phyloP scores from a whole-genome alignment of 2,888 invertebrate genomes.

The Caenorhabditis virilis region DNA sequence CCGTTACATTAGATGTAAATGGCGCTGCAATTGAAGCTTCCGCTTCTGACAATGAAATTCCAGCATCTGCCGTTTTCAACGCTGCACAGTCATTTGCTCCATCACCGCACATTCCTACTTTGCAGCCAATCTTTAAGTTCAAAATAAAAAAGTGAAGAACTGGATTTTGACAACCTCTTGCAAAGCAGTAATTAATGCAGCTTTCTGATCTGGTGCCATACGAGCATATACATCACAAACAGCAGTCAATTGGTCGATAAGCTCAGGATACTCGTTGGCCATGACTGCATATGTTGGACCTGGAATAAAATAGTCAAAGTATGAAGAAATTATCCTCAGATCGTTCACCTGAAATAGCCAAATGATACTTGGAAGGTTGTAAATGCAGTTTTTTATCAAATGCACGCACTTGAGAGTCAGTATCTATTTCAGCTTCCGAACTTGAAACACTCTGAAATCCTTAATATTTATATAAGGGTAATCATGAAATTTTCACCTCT shows the following conservation, averaged over 20 bases:
- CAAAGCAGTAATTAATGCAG: conserved; percentile 78
- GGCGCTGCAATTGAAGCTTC: conserved; percentile 75
- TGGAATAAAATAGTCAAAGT: too few species aligned
- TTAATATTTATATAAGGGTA: neutral
- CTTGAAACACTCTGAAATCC: conserved; percentile 37
- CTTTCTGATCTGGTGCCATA: conserved; percentile 75
- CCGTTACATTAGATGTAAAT: conserved; percentile 75
- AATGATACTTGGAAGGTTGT: conserved; percentile 22
- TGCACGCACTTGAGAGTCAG: conserved; percentile 15
- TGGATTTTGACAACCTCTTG: conserved; percentile 71
- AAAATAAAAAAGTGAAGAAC: neutral
- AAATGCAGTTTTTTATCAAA: conserved; percentile 17
- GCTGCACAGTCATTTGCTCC: conserved; percentile 72
- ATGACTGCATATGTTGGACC: conserved; percentile 61
- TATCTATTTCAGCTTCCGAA: conserved; percentile 20
- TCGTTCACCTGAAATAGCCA: too few species aligned
- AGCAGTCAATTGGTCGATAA: conserved; percentile 58
- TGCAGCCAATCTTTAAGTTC: conserved; percentile 62
- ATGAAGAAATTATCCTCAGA: too few species aligned
- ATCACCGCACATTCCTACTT: conserved; percentile 72
- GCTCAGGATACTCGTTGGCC: conserved; percentile 63
- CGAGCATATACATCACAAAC: conserved; percentile 70
- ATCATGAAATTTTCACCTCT: conserved; percentile 11
- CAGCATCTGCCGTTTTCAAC: conserved; percentile 71
- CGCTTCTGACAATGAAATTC: conserved; percentile 71